Evolutionary conservation across 2,113 vertebrate genomes (phyloP).

Genomic region (Pterophyllum scalare): DNA sequence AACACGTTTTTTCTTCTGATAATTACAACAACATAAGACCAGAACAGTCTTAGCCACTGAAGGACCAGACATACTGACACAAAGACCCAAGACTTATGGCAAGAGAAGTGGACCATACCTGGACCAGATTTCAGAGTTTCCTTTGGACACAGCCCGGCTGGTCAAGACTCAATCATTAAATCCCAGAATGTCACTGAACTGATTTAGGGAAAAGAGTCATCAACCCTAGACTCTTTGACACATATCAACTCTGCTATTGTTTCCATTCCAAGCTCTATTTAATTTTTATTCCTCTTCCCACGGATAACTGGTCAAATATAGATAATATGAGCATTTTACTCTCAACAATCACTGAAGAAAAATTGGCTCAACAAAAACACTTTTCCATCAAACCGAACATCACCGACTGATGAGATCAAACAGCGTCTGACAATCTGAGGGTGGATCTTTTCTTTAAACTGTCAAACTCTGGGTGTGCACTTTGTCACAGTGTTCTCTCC

Average conservation of each 20-base stretch:
- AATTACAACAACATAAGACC: not conserved
- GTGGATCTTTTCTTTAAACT: conserved; percentile 70
- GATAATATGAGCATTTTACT: conserved; percentile 33
- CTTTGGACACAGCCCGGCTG: not conserved
- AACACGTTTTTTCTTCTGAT: not conserved
- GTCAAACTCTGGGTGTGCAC: conserved; percentile 71
- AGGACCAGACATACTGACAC: not conserved
- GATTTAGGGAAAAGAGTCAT: not conserved
- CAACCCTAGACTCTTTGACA: not conserved
- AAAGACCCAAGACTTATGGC: not conserved
- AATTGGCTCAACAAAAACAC: conserved; percentile 26
- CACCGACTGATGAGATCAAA: conserved; percentile 62
- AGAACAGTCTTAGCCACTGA: not conserved
- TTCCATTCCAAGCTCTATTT: not conserved
- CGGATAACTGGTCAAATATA: conserved; percentile 30
- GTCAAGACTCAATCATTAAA: not conserved
- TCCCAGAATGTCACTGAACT: not conserved
- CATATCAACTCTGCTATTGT: not conserved
- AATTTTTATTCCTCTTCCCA: conserved; percentile 43
- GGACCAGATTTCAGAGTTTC: not conserved
- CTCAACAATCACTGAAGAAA: conserved; percentile 19
- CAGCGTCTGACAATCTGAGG: conserved; percentile 64
- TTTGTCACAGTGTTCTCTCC: conserved; percentile 58
- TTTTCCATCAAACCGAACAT: conserved; percentile 53
- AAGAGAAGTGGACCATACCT: not conserved